Evolutionary conservation across 2,113 vertebrate genomes (phyloP).

Genomic region (Strix aluco): DNA sequence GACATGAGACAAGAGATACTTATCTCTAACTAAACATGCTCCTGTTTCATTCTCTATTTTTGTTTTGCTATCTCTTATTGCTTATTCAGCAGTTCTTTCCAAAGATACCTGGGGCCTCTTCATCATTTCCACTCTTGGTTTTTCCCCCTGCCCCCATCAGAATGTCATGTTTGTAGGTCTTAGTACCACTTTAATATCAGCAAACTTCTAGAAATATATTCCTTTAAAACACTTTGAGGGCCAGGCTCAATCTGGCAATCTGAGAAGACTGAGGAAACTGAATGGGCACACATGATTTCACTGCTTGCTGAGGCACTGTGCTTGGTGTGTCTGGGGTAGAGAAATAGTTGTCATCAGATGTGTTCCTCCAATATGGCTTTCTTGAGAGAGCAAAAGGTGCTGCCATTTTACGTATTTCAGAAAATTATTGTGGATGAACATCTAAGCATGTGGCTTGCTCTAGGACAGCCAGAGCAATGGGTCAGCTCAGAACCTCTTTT

Average conservation of each 20-base stretch:
- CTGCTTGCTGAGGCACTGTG: background rate
- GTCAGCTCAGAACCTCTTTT: background rate
- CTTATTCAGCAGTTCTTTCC: background rate
- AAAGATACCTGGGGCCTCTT: background rate
- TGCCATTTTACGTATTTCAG: background rate
- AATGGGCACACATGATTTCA: rapidly evolving
- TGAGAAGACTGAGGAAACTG: background rate
- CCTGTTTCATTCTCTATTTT: background rate
- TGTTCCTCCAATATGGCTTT: background rate
- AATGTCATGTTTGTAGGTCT: background rate
- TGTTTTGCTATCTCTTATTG: background rate
- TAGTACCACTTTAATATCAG: background rate
- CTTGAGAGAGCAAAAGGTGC: background rate
- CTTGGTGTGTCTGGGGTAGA: background rate
- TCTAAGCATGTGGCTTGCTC: background rate
- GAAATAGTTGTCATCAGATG: background rate
- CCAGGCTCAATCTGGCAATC: background rate
- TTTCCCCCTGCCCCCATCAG: background rate
- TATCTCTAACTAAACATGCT: background rate
- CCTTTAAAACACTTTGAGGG: background rate
- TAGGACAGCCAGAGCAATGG: background rate
- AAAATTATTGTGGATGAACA: background rate
- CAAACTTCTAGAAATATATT: background rate
- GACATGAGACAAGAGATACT: background rate
- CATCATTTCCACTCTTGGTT: too few relatives aligned